Percentiles rank a stretch among this genome's conserved stretches.
phyloP scores from a whole-genome alignment of 2,113 vertebrate genomes.

The Podilymbus podiceps region DNA sequence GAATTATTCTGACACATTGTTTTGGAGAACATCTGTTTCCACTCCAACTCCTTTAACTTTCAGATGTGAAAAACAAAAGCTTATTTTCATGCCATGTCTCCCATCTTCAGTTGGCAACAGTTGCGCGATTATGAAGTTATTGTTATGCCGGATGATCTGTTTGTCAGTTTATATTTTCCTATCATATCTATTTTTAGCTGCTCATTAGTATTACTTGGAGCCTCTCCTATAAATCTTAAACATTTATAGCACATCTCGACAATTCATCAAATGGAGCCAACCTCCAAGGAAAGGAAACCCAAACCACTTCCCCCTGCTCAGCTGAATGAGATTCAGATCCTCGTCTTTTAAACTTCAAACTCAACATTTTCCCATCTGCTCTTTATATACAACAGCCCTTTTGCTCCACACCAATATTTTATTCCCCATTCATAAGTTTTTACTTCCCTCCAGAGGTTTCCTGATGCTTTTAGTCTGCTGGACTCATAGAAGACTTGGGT shows the following conservation, averaged over 20 bases:
- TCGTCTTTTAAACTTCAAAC: constrained; percentile 59
- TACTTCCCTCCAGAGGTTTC: constrained; percentile 59
- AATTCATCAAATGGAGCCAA: constrained; percentile 59
- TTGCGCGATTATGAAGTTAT: constrained; percentile 40
- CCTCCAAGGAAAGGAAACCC: constrained; percentile 57
- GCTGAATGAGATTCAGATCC: constrained; percentile 55
- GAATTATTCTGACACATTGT: constrained; percentile 48
- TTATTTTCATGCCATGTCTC: constrained; percentile 52
- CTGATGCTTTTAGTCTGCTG: constrained; percentile 48
- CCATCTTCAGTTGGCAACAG: constrained; percentile 51
- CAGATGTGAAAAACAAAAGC: constrained; percentile 66
- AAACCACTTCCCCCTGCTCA: constrained; percentile 57
- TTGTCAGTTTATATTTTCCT: constrained; percentile 55
- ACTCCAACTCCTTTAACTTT: constrained; percentile 53
- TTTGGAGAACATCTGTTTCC: constrained; percentile 52
- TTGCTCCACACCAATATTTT: constrained; percentile 29
- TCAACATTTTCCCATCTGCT: constrained; percentile 68
- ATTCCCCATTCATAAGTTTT: constrained; percentile 67
- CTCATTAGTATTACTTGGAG: constrained; percentile 55
- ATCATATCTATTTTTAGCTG: constrained; percentile 67
- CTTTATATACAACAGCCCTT: constrained; percentile 50
- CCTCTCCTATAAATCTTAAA: constrained; percentile 49
- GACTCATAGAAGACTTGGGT: constrained; percentile 33
- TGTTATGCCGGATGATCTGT: constrained; percentile 49
- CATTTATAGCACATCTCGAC: constrained; percentile 61